A percentile compares a stretch with the other conserved stretches of the same genome.
Conservation (phyloP, 53 echinoderm and acorn worm species). For the Actinopyga echinites region DNA sequence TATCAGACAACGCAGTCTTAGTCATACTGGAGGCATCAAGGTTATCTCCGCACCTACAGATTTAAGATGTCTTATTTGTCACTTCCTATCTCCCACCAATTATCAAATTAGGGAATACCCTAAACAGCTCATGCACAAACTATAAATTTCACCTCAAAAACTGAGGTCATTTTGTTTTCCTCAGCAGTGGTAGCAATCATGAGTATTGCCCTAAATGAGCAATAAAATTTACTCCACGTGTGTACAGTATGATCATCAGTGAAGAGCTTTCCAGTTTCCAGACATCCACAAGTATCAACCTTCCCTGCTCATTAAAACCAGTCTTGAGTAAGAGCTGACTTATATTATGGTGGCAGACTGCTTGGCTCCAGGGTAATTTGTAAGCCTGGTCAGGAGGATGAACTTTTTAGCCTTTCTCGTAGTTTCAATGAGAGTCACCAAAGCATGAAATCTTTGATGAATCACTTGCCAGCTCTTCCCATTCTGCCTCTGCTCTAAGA, state of each 20-base stretch:
- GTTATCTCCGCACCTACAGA: no score
- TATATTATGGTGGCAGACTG: constrained; percentile 9
- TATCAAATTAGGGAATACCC: background rate
- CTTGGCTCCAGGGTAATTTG: constrained; percentile 11
- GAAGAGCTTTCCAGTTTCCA: no score
- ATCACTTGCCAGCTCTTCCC: constrained; percentile 1
- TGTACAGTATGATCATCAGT: no score
- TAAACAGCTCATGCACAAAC: background rate
- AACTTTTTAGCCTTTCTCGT: background rate
- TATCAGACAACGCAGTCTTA: no score
- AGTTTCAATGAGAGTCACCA: background rate
- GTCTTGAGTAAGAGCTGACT: constrained; percentile 24
- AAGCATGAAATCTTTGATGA: constrained; percentile 22
- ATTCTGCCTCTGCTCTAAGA: no score
- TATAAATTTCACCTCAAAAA: background rate
- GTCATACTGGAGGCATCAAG: no score
- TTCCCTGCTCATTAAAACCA: background rate
- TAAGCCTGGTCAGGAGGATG: background rate
- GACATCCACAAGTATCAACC: no score
- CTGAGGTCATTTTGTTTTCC: no score
- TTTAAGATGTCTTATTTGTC: no score
- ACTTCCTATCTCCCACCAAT: background rate
- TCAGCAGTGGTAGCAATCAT: no score
- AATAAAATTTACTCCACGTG: constrained; percentile 1
- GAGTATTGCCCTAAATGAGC: background rate